Conservation (phyloP, 2,113 vertebrate genomes). For the Peromyscus leucopus region DNA sequence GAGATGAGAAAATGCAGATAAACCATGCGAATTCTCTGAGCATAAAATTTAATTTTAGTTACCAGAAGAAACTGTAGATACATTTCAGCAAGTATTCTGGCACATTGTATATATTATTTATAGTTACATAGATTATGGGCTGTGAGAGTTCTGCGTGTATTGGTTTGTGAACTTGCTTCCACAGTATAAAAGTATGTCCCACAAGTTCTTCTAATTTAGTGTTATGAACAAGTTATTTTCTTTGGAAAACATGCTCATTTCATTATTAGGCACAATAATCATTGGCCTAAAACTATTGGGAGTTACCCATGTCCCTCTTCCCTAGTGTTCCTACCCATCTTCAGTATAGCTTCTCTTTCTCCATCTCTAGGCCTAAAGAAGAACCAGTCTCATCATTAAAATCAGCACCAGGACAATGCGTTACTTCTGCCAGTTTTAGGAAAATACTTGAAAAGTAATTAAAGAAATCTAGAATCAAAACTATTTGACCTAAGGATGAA, state of each 20-base stretch:
- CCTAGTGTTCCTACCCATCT: background rate
- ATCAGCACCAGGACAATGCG: background rate
- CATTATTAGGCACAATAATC: background rate
- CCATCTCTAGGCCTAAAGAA: background rate
- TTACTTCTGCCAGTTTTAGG: background rate
- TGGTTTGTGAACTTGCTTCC: background rate
- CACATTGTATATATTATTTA: background rate
- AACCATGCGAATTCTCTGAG: background rate
- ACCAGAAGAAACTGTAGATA: background rate
- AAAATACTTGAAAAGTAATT: background rate
- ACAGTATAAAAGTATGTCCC: background rate
- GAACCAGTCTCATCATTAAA: background rate
- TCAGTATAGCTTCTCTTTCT: background rate
- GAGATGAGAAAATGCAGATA: background rate
- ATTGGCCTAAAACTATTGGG: background rate
- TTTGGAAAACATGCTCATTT: background rate
- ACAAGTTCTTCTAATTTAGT: background rate
- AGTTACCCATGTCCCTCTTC: background rate
- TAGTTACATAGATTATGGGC: background rate
- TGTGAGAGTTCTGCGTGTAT: background rate
- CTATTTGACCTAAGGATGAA: background rate
- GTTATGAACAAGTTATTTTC: background rate
- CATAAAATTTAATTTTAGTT: background rate
- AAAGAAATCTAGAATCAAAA: background rate
- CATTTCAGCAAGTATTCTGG: background rate